Evolutionary conservation across 1,140 invertebrate species (phyloP).

Genomic region (Cotesia typhae): DNA sequence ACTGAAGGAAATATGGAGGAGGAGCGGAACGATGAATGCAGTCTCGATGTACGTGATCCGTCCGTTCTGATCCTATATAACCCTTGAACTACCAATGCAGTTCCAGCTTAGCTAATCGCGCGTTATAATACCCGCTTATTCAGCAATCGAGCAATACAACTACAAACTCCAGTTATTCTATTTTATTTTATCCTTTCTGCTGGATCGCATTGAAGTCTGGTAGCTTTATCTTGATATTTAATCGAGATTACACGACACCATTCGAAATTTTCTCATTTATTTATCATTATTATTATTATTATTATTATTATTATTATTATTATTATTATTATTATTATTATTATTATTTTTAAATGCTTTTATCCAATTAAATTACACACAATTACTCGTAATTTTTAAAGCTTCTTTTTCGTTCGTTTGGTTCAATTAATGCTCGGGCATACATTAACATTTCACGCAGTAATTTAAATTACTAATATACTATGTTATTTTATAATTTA

Average conservation of each 20-base stretch:
- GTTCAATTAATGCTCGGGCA: too few relatives aligned
- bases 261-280: not conserved
- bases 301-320: not conserved
- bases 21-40: slow-evolving; percentile 29
- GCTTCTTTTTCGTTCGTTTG: too few relatives aligned
- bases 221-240: slow-evolving; percentile 14
- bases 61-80: slow-evolving; percentile 39
- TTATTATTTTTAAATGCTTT: not conserved
- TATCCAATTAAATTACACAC: not conserved
- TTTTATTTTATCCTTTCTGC: slow-evolving; percentile 14
- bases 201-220: slow-evolving; percentile 8
- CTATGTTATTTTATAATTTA: too few relatives aligned
- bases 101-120: slow-evolving; percentile 47
- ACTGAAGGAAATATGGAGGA: slow-evolving; percentile 25
- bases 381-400: too few relatives aligned
- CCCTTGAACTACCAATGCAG: slow-evolving; percentile 42
- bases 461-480: too few relatives aligned
- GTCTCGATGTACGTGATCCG: slow-evolving; percentile 32
- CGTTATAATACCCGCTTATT: slow-evolving; percentile 42
- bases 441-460: too few relatives aligned
- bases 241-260: slow-evolving; percentile 3
- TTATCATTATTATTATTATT: not conserved
- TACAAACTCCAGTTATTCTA: not conserved
- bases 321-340: not conserved
- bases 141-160: slow-evolving; percentile 15